Conservation (phyloP, 2,113 vertebrate genomes). For the Cebus imitator region DNA sequence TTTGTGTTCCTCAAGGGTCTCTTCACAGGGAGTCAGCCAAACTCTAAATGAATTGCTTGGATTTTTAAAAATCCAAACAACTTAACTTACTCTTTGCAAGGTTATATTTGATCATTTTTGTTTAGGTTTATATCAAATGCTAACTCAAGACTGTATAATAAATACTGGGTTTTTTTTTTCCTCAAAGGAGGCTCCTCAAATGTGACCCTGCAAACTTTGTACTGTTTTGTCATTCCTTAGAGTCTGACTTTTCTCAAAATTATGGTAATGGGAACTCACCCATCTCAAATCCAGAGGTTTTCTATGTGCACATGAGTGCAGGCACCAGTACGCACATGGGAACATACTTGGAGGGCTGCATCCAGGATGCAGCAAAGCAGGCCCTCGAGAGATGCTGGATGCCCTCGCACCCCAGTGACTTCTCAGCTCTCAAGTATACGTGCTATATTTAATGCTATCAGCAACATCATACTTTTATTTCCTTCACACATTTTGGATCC, state of each 20-base stretch:
- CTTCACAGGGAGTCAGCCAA: slow-evolving; percentile 24
- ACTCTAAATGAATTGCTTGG: slow-evolving; percentile 39
- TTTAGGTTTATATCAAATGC: slow-evolving; percentile 17
- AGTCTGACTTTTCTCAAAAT: slow-evolving; percentile 12
- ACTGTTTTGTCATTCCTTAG: background rate
- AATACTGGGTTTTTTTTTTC: background rate
- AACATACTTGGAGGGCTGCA: rapidly evolving
- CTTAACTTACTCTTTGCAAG: slow-evolving; percentile 31
- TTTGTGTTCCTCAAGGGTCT: slow-evolving; percentile 55
- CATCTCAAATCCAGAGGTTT: background rate
- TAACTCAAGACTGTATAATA: background rate
- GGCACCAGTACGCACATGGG: rapidly evolving
- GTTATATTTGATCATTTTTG: slow-evolving; percentile 32
- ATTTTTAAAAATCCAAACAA: slow-evolving; percentile 53
- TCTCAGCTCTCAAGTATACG: slow-evolving; percentile 71
- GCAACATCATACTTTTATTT: slow-evolving; percentile 70
- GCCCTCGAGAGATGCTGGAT: background rate
- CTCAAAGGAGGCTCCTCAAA: slow-evolving; percentile 15
- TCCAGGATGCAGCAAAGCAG: background rate
- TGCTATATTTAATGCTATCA: slow-evolving; percentile 72
- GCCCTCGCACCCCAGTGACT: background rate
- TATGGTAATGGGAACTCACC: background rate
- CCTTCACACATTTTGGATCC: slow-evolving; percentile 71
- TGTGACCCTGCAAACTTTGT: background rate
- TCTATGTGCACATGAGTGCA: background rate